Base-by-base conservation (phyloP, 2,797 vertebrate genomes). In the Chaetophractus vellerosus region DNA sequence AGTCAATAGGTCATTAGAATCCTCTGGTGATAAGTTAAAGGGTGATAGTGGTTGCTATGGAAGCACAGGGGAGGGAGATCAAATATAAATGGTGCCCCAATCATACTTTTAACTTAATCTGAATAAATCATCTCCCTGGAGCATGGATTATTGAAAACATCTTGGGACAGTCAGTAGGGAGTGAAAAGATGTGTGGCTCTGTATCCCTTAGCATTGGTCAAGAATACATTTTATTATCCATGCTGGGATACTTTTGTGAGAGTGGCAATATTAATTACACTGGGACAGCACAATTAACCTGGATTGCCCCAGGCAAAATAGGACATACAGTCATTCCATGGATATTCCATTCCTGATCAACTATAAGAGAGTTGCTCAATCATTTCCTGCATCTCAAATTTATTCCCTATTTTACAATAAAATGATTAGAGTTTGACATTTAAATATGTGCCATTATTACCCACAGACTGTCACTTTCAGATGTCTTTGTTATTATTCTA, bases 401-500 rank as follows among this genome's bases (percentile, higher is more conserved):
- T 91, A 75, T 80, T 84, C 26, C 80, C 74, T 61, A 18, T 89
- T 93, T 95, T 93, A 76, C 19, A 89, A 80, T 55, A 86, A 90
- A 94, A 84, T 66, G 15, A 18, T 28, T 61, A 45, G 36, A 88
- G 18, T 75, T 93, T 91, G 45, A 83, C 71, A 71, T 91, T 93
- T 94, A 93, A 93, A n/a, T 21, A 71, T 33, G 55, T 71, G 52
- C 12, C 16, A 71, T 89, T 93, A 33, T 48, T 89, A 79, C 45
- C 11, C 9, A 33, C 4, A 11, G 21, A 63, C 79, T 45, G 23
- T 89, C 85, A 95, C 33, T 86, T 90, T 82, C 59, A 94, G 69
- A 88, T 91, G n/a, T 71, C 55, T 74, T 68, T 83, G 45, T 21
- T 68, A 68, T 82, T 63, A 86, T 72, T 76, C 48, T 45, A 3